Base-by-base conservation (phyloP, 1,140 invertebrate species). In the Pogonognathellus flavescens region DNA sequence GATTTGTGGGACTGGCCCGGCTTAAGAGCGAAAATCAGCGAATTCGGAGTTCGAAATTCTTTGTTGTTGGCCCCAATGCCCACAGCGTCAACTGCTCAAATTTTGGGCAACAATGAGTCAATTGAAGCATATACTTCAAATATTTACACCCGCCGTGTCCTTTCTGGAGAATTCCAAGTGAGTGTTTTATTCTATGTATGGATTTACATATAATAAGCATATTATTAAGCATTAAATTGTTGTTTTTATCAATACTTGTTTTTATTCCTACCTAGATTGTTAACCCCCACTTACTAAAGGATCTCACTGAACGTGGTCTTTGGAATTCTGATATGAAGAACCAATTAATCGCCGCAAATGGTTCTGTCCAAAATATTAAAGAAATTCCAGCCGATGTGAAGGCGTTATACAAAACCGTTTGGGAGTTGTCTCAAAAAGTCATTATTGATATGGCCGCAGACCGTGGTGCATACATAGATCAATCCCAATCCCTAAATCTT, bases 301-400 rank as follows among this genome's bases (percentile, higher is more conserved):
- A 99, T 92, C 91, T 99, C 80, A 98, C 97, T 0, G 96, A 99
- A 87, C 91, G 92, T 62, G 94, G 95, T 83, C 91, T 99, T 10
- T 99, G 98, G 99, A 94, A 95, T 91, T 96, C 98, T 84, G 94
- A 97, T n/a, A 97, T 99, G 95, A 99, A 99, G 90, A 98, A 98
- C 91, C 92, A 95, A 88, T 94, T 99, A 0, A 97, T 99, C 88
- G 94, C 95, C 16, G 93, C 95, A 87, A 95, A 95, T 91, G 98
- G 98, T 50, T 99, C 98, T 0, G 94, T 99, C 59, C 89, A 99
- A 93, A 94, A 95, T 87, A 97, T 99, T 88, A 93, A 94, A 20
- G 91, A 91, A 59, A 98, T 99, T 90, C 98, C 98, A 0, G 93
- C 95, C 86, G 93, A 99, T 85, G 92, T 99, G 14, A 97, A 98